phyloP scores from a whole-genome alignment of 1,140 invertebrate genomes.

The Oryzaephilus surinamensis region DNA sequence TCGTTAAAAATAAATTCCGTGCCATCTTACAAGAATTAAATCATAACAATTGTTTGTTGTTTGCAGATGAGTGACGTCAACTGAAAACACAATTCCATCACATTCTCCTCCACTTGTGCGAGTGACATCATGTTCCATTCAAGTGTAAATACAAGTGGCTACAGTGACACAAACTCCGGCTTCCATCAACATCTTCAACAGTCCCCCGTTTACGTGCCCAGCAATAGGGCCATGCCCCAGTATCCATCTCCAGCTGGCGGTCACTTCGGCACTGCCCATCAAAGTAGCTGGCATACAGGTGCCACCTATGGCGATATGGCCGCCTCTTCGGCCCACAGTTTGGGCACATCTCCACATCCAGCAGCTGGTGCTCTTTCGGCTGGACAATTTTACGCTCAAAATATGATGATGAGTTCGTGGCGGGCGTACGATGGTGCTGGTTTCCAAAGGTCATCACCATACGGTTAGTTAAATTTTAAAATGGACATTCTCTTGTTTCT shows the following conservation, averaged over 20 bases:
- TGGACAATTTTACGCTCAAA: slow-evolving; percentile 56
- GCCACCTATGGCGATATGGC: slow-evolving; percentile 34
- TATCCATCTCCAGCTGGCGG: slow-evolving; percentile 34
- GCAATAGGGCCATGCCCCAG: slow-evolving; percentile 37
- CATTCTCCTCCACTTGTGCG: slow-evolving; percentile 1
- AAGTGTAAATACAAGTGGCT: slow-evolving; percentile 31
- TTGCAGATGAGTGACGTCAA: slow-evolving; percentile 23
- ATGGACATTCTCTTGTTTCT: not conserved
- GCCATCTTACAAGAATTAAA: too few species aligned
- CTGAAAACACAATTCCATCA: slow-evolving; percentile 2
- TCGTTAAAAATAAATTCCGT: too few species aligned
- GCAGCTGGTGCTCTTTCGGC: slow-evolving; percentile 31
- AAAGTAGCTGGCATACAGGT: slow-evolving; percentile 29
- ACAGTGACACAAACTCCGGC: slow-evolving; percentile 34
- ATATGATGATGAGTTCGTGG: slow-evolving; percentile 69
- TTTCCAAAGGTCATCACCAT: slow-evolving; percentile 63
- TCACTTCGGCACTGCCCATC: slow-evolving; percentile 27
- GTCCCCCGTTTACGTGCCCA: slow-evolving; percentile 43
- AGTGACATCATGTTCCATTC: slow-evolving; percentile 36
- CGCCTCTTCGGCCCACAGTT: slow-evolving; percentile 24
- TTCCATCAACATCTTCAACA: slow-evolving; percentile 35
- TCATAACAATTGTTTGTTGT: too few species aligned
- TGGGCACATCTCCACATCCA: slow-evolving; percentile 23
- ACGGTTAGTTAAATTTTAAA: slow-evolving; percentile 41
- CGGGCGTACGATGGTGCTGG: slow-evolving; percentile 61